Evolutionary conservation across 2,888 invertebrate genomes (phyloP), one percentile per base, ranked within the genome.

Genomic region (Acleris sparsana): DNA sequence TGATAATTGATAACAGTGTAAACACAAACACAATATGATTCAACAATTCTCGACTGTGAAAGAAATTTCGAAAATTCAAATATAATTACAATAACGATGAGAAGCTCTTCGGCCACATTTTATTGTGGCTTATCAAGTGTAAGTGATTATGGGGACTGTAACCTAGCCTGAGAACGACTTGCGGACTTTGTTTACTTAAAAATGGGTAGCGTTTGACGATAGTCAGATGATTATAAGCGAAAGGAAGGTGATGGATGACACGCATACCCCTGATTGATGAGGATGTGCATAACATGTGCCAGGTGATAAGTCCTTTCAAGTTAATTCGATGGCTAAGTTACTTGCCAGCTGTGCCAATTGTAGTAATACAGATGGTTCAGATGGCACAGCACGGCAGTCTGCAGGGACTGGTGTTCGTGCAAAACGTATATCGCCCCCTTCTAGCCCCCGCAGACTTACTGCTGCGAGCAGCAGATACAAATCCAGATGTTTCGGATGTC

Each of bases 91-190:
- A 78, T 79, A 83, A 74, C 78, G 85, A 85, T 74, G 68, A 84
- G 82, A 83, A 88, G 83, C 82, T 87, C 81, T 70, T 74, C 74
- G 70, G 83, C 86, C 86, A 85, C 84, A 76, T 76, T 73, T 79
- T 76, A 69, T 69, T 43, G 85, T 85, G 88, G 86, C 83, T 75
- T 76, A 79, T 75, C 79, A 76, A 72, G 75, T 82, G 74, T 78
- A 73, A 74, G 77, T 80, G 73, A 78, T 76, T 70, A 72, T 39
- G 77, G 83, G 83, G 83, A 81, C 77, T 56, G 76, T 53, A 29
- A 49, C 66, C 69, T 25, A 56, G 53, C 63, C 62, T 59, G 71
- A 71, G 63, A 73, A 62, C 61, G 71, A 75, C 75, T 76, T 70
- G 73, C 71, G 59, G 60, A 51, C 59, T 55, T 49, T 48, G 5